Base-by-base conservation (phyloP, 1,140 invertebrate species). In the Littorina saxatilis region DNA sequence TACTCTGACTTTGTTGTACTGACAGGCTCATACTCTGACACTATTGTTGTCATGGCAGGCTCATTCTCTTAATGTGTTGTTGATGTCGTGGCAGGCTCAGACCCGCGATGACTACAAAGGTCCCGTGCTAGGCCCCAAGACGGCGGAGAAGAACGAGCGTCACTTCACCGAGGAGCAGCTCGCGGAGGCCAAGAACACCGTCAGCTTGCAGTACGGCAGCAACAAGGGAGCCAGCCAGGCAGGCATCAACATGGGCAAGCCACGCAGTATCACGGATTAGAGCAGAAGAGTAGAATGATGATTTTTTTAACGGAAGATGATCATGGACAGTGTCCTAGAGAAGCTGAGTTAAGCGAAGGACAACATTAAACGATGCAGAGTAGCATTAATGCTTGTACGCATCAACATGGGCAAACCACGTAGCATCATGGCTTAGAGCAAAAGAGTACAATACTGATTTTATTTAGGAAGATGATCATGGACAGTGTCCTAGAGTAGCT, bases 91-190 rank as follows among this genome's bases (percentile, higher is more conserved):
- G 43, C 89, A 97, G 96, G 96, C 96, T 2, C 97, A 98, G 93
- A 95, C 94, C 87, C 96, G 97, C 90, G 94, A 96, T 0, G 97
- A 98, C 92, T 98, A 95, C 95, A 94, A 93, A 47, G 97, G 97
- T 85, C 97, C 97, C 37, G 95, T 94, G 83, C 93, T 92, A 1
- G 92, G 92, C 32, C 92, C 92, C 63, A 93, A 92, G 82, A 91
- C 91, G 89, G 85, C 91, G 27, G 96, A 98, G 55, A 83, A 87
- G 58, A 84, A 89, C 92, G 95, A 96, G 88, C 94, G 97, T 37
- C 96, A 98, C 17, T 99, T 98, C 93, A 95, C 95, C 0, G 96
- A 98, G 85, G 96, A 98, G 87, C 96, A 97, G 88, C 92, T 98
- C 29, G 94, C 95, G 23, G 96, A 97, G 66, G 97, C 97, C 1